These are phyloP conservation scores for Eupithecia vulgata DNA, from an alignment of 2,888 invertebrate species.

Conservation along the genomic window DNA sequence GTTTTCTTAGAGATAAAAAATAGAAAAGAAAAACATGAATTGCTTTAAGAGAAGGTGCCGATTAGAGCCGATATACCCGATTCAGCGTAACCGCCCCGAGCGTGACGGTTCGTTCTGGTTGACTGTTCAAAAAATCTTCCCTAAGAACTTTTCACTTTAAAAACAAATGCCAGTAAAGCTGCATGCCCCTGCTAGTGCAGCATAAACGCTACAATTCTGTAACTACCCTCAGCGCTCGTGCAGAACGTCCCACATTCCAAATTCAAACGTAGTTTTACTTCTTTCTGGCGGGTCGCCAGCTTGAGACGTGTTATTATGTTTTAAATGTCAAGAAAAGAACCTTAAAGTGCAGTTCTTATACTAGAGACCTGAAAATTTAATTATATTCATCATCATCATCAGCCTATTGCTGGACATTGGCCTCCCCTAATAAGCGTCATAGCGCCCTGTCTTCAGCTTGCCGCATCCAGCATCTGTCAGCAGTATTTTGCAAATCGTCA, in stretches of 20 bases:
- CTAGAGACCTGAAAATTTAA: neutral
- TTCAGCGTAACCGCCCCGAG: no score
- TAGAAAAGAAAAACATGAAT: neutral
- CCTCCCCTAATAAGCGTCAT: no score
- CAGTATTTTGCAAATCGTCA: no score
- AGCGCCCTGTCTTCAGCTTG: no score
- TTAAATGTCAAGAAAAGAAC: constrained; percentile 38
- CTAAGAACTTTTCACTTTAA: neutral
- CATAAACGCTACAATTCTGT: constrained; percentile 15
- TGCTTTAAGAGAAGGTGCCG: no score
- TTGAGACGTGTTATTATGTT: constrained; percentile 45
- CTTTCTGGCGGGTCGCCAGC: constrained; percentile 46
- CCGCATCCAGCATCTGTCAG: no score
- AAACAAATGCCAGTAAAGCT: neutral
- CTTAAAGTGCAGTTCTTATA: constrained; percentile 11
- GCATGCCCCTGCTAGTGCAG: constrained; percentile 19
- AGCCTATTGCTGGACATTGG: no score
- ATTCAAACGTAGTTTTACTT: constrained; percentile 42
- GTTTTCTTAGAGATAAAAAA: no score
- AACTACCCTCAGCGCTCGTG: constrained; percentile 23
- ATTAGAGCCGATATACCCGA: no score
- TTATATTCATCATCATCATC: no score
- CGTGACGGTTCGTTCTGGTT: no score
- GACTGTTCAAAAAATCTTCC: no score
- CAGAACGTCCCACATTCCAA: constrained; percentile 22